These are phyloP conservation scores for Amiota mariae DNA, from an alignment of 2,888 invertebrate species.

Conservation along the genomic window DNA sequence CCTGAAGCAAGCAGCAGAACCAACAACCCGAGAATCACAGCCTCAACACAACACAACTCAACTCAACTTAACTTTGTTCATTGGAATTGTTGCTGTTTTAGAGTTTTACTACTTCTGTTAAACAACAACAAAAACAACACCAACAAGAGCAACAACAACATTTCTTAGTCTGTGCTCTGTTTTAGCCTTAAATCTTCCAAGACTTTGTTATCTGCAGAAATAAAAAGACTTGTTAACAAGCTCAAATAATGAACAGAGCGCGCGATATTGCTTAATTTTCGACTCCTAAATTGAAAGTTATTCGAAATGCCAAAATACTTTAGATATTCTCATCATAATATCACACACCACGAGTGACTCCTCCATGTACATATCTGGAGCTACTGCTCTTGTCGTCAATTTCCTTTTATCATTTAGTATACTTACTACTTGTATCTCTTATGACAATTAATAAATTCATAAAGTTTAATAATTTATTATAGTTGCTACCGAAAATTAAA, in stretches of 20 bases:
- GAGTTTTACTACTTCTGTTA: constrained; percentile 19
- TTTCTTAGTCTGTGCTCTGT: constrained; percentile 25
- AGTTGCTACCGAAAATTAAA: constrained; percentile 60
- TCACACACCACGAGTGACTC: no score
- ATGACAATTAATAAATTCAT: constrained; percentile 71
- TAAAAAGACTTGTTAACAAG: constrained; percentile 22
- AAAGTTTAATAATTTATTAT: constrained; percentile 65
- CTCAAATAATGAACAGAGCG: background rate
- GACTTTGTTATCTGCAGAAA: background rate
- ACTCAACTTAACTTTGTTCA: constrained; percentile 41
- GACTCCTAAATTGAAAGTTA: no score
- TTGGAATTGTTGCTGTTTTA: constrained; percentile 49
- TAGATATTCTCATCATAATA: no score
- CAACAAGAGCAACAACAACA: background rate
- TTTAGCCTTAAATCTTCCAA: background rate
- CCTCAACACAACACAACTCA: constrained; percentile 27
- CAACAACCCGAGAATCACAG: constrained; percentile 27
- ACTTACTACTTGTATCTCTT: constrained; percentile 36
- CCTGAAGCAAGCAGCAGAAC: constrained; percentile 54
- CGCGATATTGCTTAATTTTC: constrained; percentile 14
- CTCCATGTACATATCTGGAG: no score
- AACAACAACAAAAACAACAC: constrained; percentile 21
- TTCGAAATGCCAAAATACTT: no score
- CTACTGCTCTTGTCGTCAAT: no score
- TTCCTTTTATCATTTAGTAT: background rate